Conservation (phyloP, 2,888 invertebrate genomes). For the Machimus atricapillus region DNA sequence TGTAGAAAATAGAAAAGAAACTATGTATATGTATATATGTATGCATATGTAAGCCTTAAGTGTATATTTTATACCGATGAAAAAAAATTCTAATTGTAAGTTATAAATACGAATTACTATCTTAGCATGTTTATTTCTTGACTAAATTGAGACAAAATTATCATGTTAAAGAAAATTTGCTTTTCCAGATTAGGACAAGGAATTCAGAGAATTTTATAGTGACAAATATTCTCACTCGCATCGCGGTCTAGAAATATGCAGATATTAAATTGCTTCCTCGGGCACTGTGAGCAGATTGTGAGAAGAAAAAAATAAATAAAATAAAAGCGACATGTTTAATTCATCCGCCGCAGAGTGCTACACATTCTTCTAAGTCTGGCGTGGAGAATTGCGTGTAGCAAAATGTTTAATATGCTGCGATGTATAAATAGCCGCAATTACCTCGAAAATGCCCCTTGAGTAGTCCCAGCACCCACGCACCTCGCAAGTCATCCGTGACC, state of each 20-base stretch:
- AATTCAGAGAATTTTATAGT: background rate
- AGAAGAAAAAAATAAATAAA: background rate
- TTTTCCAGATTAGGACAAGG: too few species aligned
- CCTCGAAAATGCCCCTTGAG: background rate
- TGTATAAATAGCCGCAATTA: background rate
- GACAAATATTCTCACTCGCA: background rate
- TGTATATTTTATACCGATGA: too few species aligned
- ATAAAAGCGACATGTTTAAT: background rate
- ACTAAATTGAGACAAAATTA: too few species aligned
- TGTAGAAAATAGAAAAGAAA: too few species aligned
- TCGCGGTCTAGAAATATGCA: too few species aligned
- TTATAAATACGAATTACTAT: too few species aligned
- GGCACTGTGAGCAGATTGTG: background rate
- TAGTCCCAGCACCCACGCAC: conserved; percentile 4
- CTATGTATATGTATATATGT: too few species aligned
- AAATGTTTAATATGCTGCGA: background rate
- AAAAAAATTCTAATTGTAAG: too few species aligned
- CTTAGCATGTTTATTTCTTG: too few species aligned
- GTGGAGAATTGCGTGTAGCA: background rate
- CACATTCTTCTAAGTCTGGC: background rate
- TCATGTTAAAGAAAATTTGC: too few species aligned
- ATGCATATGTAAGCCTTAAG: too few species aligned
- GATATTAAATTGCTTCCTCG: background rate
- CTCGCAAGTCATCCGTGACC: conserved; percentile 7
- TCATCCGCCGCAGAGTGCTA: background rate